Percentiles rank a stretch among this genome's conserved stretches.
Evolutionary conservation across 2,113 vertebrate species (phyloP).

Genomic region (Petromus typicus): DNA sequence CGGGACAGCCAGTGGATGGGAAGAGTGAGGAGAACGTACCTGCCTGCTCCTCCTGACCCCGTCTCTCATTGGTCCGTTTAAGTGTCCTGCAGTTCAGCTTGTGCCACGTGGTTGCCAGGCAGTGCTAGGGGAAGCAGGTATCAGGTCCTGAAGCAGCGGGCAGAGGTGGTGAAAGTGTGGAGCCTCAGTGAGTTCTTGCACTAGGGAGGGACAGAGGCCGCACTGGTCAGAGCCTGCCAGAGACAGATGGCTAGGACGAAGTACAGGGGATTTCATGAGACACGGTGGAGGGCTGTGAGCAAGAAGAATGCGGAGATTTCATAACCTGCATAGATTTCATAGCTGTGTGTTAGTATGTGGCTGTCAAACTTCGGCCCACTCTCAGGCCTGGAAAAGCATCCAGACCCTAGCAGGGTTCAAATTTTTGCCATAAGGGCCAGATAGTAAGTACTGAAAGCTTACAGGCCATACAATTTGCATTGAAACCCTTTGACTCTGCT

Average conservation of each 20-base stretch:
- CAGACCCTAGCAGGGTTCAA: neutral
- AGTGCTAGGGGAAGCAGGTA: neutral
- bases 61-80: neutral
- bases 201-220: rapidly evolving
- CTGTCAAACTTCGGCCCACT: neutral
- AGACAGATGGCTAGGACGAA: neutral
- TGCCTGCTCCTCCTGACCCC: neutral
- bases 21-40: neutral
- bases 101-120: neutral
- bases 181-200: neutral
- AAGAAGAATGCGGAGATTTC: neutral
- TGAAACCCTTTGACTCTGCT: neutral
- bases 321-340: neutral
- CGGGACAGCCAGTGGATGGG: neutral
- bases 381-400: neutral
- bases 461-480: neutral
- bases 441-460: neutral
- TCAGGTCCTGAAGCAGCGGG: neutral
- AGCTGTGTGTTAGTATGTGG: neutral
- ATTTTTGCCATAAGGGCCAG: neutral
- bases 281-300: neutral
- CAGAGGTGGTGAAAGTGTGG: neutral
- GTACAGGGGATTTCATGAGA: neutral
- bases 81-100: neutral
- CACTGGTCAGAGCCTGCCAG: neutral